Base-by-base conservation (phyloP, 2,113 vertebrate genomes). In the Collichthys lucidus region DNA sequence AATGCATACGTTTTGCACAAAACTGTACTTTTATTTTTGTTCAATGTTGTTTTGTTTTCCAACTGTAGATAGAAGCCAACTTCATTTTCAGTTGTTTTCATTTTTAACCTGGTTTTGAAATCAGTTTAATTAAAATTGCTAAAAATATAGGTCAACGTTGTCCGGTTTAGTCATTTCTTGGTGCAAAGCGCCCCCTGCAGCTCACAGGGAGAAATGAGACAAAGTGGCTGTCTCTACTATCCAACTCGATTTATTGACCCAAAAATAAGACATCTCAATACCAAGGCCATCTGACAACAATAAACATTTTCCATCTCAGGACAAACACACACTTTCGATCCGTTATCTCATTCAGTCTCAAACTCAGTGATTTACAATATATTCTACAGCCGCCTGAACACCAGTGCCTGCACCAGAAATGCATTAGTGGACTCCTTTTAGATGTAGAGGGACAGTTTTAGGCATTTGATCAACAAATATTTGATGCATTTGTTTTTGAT, bases 1-100 rank as follows among this genome's bases (percentile, higher is more conserved):
- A 93, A 90, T 83, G 91, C 88, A 93, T 81, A 91, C 4, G 53
- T 93, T 95, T 94, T 94, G 92, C 94, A 94, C 94, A 94, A 83
- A 68, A 83, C 76, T 44, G 74, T 90, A 87, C 59, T 55, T 60
- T 59, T 86, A 80, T 82, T 88, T 85, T 86, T 80, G 80, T 73
- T 55, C 79, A 82, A 46, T 71, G 83, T 90, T 90, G 78, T 92
- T 92, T 86, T 63, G 44, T 92, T 93, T 67, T 89, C 52, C 29
- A 80, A 89, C 42, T 91, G 87, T 92, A 90, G 73, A 92, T 86
- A 81, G 73, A 89, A 89, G 44, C 80, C 74, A 71, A 86, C 55
- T 79, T 90, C 12, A 73, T 83, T 87, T 82, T 84, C 57, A 52
- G 67, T 79, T 75, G 76, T 83, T 89, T 88, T 88, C 19, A 76